A percentile compares a stretch with the other conserved stretches of the same genome.
Conservation (phyloP, 35 echinoderm and acorn worm species). For the Diadema setosum region DNA sequence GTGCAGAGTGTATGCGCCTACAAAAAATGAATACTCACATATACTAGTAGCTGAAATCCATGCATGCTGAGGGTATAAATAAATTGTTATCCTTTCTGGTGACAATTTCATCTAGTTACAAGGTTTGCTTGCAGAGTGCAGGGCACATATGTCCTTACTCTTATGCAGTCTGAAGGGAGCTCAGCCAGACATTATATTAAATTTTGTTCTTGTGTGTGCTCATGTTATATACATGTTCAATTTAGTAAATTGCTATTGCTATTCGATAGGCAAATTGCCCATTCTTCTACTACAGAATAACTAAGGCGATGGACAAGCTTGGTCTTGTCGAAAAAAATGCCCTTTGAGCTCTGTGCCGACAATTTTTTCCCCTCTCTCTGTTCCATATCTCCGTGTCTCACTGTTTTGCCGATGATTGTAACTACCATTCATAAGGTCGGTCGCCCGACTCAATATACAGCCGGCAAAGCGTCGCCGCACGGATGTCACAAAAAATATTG, state of each 20-base stretch:
- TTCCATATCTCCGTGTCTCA: neutral
- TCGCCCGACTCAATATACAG: neutral
- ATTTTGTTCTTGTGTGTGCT: neutral
- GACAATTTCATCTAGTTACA: too few relatives aligned
- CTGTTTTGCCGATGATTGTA: neutral
- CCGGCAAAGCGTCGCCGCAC: neutral
- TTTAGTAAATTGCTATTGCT: neutral
- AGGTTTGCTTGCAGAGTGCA: too few relatives aligned
- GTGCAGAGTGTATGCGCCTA: too few relatives aligned
- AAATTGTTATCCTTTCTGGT: too few relatives aligned
- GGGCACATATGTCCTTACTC: too few relatives aligned
- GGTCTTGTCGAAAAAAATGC: neutral
- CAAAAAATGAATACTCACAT: too few relatives aligned
- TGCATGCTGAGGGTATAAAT: too few relatives aligned
- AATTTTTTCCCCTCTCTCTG: neutral
- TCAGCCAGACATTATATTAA: slow-evolving; percentile 11
- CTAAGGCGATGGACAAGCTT: neutral
- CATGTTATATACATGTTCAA: neutral
- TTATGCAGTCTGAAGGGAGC: too few relatives aligned
- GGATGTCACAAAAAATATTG: neutral
- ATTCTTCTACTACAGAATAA: too few relatives aligned
- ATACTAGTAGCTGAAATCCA: too few relatives aligned
- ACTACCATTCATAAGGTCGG: neutral
- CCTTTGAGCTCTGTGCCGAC: neutral
- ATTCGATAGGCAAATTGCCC: neutral